phyloP scores from a whole-genome alignment of 2,797 vertebrate genomes.

The Alcedo quadribrachys region DNA sequence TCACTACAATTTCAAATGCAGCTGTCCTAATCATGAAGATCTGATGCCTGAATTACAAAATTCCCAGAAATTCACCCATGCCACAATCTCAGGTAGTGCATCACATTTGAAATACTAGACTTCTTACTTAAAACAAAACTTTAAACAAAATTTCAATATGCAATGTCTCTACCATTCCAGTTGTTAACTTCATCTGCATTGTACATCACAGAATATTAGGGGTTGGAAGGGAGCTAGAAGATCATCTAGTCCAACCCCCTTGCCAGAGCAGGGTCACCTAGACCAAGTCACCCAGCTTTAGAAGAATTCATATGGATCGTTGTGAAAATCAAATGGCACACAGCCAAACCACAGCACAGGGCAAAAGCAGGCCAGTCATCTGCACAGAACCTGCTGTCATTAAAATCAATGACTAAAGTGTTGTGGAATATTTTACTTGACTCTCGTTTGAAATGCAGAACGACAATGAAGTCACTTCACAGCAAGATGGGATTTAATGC shows the following conservation, averaged over 20 bases:
- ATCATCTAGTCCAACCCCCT: no score
- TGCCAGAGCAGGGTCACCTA: no score
- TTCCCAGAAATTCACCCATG: not conserved
- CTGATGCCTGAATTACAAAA: not conserved
- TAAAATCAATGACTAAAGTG: slow-evolving; percentile 28
- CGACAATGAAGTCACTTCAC: not conserved
- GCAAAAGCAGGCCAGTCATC: slow-evolving; percentile 67
- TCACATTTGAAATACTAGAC: not conserved
- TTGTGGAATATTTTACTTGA: slow-evolving; percentile 38
- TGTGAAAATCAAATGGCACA: slow-evolving; percentile 21
- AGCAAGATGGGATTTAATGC: slow-evolving; percentile 8
- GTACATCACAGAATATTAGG: not conserved
- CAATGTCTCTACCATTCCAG: not conserved
- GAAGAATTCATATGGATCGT: not conserved
- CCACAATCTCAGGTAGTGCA: not conserved
- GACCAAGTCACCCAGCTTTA: not conserved
- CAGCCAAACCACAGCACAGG: slow-evolving; percentile 38
- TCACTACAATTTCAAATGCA: slow-evolving; percentile 15
- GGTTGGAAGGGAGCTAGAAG: no score
- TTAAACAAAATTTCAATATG: not conserved
- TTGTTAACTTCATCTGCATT: slow-evolving; percentile 19
- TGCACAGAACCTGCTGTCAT: slow-evolving; percentile 34
- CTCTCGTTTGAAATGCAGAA: slow-evolving; percentile 35
- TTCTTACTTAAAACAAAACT: no score
- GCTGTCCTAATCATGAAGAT: not conserved